A percentile compares a stretch with the other conserved stretches of the same genome.
Conservation (phyloP, 2,888 invertebrate genomes). For the Stenotaenia linearis region DNA sequence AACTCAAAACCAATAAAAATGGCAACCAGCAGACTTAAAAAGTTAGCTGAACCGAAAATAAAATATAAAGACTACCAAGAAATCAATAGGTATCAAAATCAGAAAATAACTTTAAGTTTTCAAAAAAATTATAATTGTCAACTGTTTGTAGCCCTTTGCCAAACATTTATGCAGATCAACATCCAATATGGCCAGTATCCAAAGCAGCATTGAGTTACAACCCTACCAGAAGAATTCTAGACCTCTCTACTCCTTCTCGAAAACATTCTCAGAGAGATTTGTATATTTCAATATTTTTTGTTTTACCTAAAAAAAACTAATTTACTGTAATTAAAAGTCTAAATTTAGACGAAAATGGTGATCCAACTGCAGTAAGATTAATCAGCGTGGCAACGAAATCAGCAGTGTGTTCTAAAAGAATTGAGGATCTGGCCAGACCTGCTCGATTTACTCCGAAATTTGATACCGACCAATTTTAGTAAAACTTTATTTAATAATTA, state of each 20-base stretch:
- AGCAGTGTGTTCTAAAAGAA: neutral
- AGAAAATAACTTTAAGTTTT: neutral
- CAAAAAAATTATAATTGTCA: too few species aligned
- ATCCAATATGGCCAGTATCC: neutral
- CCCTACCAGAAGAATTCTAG: neutral
- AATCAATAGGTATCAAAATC: neutral
- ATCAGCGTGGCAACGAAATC: neutral
- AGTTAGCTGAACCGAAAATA: neutral
- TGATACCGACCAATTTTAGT: neutral
- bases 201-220: neutral
- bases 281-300: neutral
- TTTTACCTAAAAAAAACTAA: neutral
- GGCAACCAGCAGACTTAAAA: neutral
- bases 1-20: neutral
- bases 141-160: neutral
- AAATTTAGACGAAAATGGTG: neutral
- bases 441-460: neutral
- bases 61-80: neutral
- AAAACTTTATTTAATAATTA: neutral
- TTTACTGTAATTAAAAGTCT: neutral
- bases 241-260: neutral
- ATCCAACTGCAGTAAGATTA: neutral
- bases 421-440: neutral
- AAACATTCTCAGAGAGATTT: neutral
- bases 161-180: neutral